Base-by-base conservation (phyloP, 2,113 vertebrate species). In the Peromyscus californicus region DNA sequence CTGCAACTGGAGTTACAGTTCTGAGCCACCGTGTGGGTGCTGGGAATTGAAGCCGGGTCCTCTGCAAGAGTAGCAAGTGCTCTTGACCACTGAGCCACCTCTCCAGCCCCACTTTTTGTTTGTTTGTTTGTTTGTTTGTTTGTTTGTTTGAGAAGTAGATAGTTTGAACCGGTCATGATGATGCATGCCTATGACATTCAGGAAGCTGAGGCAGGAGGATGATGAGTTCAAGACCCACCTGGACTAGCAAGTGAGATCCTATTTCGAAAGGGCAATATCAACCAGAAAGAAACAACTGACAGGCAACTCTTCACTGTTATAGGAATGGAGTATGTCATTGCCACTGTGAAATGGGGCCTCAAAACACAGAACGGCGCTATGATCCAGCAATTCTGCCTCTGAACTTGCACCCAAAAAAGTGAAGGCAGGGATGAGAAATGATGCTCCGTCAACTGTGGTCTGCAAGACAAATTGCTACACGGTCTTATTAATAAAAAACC, bases 291-390 rank as follows among this genome's bases (percentile, higher is more conserved):
- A 61, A 39, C n/a, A 59, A 59, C 22, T 59, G 54, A 39, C 19
- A 39, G 24, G 7, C 12, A 39, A 7, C 12, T 59, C 36, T 39
- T 61, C 36, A 26, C 80, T 39, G 36, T 39, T 61, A 17, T 8
- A 39, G 36, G 80, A 21, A 39, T 54, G 54, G 33, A 80, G 2
- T 36, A n/a, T 39, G 36, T 59, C 54, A 26, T 21, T 3, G 33
- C 5, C 54, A 4, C 36, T 61, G 80, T 83, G 54, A 59, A 39
- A 24, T 7, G 54, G 54, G 12, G 5, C 80, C 36, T 83, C 33
- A 24, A 21, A n/a, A 82, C 22, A n/a, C 29, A 57, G 5, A n/a
- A 1, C 22, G 79, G 51, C 1, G 0, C n/a, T 39, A 0, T 59
- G 54, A 7, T 39, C 21, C 19, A 11, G 54, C 36, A 59, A 26